Evolutionary conservation across 2,113 vertebrate genomes (phyloP), one percentile per base, ranked within the genome.

Genomic region (Myotis brandtii): DNA sequence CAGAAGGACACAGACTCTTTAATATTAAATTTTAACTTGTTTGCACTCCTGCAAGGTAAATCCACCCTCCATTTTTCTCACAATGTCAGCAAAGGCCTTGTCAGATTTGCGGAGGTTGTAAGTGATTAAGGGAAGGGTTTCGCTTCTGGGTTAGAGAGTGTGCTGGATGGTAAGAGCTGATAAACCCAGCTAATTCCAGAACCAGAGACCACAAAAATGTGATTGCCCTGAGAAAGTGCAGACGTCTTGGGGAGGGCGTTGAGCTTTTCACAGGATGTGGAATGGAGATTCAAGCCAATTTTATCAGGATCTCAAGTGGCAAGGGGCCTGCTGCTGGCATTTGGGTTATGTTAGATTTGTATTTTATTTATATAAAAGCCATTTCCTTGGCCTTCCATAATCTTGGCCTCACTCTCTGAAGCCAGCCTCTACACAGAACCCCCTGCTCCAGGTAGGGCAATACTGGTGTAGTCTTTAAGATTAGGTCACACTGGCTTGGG

Each of bases 231-330:
- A 73, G 95, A 95, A 84, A 54, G 21, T 23, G 23, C 82, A 90
- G 86, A n/a, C 50, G 64, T 94, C 75, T 37, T 32, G 50, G 54
- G 76, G 87, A 73, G 81, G 64, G 85, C 70, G 12, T 0, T 79
- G 81, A 94, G 91, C 62, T 88, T 97, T 89, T 90, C 94, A 93
- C 95, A 92, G 95, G 94, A 95, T 97, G 92, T 93, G 81, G 81
- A 25, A 13, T 8, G 52, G 92, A 91, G 81, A 54, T 30, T 67
- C 56, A 37, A 76, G 46, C 32, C 90, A 93, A 82, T 94, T 95
- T 97, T 92, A 96, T 96, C 93, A 70, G 90, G 30, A 95, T 97
- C 90, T 97, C 66, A 83, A 92, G 95, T 72, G 95, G 90, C 95
- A 86, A 32, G 73, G 86, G 67, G 91, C 83, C 72, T 69, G 91